Percentiles rank a stretch among this genome's conserved stretches.
phyloP scores from a whole-genome alignment of 2,797 vertebrate genomes.

The Gymnopithys bicolor region DNA sequence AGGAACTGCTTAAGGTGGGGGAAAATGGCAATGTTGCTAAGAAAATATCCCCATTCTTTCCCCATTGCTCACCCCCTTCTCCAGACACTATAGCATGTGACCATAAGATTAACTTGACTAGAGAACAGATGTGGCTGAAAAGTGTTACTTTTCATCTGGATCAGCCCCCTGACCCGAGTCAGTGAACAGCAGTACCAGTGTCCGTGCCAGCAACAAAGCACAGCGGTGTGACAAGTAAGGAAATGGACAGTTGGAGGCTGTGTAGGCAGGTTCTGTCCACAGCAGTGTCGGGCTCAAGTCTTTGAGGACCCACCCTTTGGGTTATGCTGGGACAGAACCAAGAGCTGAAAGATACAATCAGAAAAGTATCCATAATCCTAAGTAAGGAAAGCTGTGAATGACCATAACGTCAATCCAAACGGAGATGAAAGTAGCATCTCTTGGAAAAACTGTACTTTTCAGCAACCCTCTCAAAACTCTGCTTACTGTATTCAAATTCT shows the following conservation, averaged over 20 bases:
- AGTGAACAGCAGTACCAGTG: neutral
- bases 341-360: neutral
- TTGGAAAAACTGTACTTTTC: neutral
- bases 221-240: neutral
- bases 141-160: neutral
- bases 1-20: neutral
- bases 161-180: neutral
- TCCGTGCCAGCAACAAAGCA: neutral
- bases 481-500: neutral
- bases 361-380: neutral
- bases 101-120: neutral
- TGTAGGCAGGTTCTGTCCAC: neutral
- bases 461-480: neutral
- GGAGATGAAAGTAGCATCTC: neutral
- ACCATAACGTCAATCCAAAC: neutral
- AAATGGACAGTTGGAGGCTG: neutral
- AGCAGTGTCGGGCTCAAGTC: neutral
- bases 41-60: neutral
- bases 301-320: neutral
- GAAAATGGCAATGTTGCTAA: neutral
- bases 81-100: neutral
- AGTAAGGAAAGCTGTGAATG: neutral
- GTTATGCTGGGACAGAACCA: neutral
- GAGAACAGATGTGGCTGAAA: neutral
- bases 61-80: neutral